Percentiles rank a stretch among this genome's conserved stretches.
Conservation (phyloP, 2,888 invertebrate species). For the Ypsolopha sequella region DNA sequence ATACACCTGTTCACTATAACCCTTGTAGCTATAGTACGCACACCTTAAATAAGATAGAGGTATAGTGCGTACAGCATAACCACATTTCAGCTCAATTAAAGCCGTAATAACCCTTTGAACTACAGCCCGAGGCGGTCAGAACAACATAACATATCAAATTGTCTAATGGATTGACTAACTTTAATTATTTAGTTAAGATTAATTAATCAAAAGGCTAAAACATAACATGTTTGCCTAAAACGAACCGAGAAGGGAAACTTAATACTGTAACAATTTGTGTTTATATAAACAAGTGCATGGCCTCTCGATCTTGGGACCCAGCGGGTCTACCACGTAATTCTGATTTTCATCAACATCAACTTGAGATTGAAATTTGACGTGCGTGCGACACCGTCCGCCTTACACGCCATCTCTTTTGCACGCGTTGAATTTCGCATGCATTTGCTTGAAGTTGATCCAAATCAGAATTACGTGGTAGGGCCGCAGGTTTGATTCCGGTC, state of each 20-base stretch:
- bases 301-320: no score
- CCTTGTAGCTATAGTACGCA: no score
- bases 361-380: no score
- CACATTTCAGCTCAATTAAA: not conserved
- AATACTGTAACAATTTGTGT: not conserved
- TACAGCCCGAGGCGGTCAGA: not conserved
- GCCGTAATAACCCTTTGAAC: not conserved
- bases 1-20: not conserved
- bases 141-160: not conserved
- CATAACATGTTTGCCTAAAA: not conserved
- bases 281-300: not conserved
- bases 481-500: no score
- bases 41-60: no score
- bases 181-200: not conserved
- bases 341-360: no score
- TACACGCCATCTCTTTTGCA: no score
- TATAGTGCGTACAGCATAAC: not conserved
- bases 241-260: not conserved
- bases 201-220: not conserved
- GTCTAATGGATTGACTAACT: not conserved
- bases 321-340: no score
- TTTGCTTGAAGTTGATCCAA: no score
- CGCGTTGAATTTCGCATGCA: no score
- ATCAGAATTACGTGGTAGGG: no score
- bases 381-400: no score